phyloP scores from a whole-genome alignment of 2,113 vertebrate genomes.

The Phainopepla nitens region DNA sequence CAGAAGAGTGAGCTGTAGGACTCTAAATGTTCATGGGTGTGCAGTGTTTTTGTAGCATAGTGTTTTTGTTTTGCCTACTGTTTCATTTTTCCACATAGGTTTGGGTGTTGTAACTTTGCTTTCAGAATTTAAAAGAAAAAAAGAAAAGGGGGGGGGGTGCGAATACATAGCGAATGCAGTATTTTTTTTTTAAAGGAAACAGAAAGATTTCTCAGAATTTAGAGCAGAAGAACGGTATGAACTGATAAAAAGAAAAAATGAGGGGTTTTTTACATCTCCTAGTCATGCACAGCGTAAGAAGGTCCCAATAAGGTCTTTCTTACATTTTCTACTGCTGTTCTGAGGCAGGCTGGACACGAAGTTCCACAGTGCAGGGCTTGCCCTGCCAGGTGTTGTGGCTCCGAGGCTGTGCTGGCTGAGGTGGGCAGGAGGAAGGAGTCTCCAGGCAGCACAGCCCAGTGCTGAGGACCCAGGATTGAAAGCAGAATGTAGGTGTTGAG shows the following conservation, averaged over 20 bases:
- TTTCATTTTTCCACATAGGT: not conserved
- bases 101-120: not conserved
- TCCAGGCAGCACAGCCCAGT: not conserved
- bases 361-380: not conserved
- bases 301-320: not conserved
- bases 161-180: not conserved
- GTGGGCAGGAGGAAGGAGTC: not conserved
- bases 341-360: not conserved
- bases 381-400: not conserved
- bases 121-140: not conserved
- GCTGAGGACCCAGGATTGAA: not conserved
- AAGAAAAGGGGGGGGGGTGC: rapidly evolving
- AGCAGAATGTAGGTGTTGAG: not conserved
- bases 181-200: not conserved
- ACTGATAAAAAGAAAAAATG: not conserved
- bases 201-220: not conserved
- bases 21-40: not conserved
- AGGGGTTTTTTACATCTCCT: not conserved
- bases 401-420: not conserved
- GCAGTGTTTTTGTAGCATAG: not conserved
- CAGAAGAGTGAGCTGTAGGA: not conserved
- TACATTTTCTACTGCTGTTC: not conserved
- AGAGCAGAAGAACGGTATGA: not conserved
- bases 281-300: not conserved
- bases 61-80: not conserved